phyloP scores from a whole-genome alignment of 2,888 invertebrate species.

The Sesia apiformis region DNA sequence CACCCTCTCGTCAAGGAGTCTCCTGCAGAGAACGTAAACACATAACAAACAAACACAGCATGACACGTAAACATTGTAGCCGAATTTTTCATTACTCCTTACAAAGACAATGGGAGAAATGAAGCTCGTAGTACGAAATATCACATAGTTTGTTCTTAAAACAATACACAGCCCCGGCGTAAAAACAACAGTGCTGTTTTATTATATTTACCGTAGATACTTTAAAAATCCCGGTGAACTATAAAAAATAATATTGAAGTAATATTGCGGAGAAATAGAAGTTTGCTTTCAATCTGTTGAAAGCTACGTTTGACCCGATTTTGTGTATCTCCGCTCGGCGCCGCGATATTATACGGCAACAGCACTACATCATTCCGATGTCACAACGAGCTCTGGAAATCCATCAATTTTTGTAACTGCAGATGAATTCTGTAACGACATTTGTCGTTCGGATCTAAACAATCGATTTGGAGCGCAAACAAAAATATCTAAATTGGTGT shows the following conservation, averaged over 20 bases:
- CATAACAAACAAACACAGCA: too few species aligned
- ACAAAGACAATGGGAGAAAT: conserved; percentile 48
- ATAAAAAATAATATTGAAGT: conserved; percentile 17
- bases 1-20: too few species aligned
- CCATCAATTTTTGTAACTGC: too few species aligned
- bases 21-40: too few species aligned
- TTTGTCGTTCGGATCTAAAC: neutral
- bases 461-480: neutral
- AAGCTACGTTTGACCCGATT: conserved; percentile 41
- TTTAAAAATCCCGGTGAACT: neutral
- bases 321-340: conserved; percentile 6
- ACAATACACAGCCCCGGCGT: conserved; percentile 10
- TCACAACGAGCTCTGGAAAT: too few species aligned
- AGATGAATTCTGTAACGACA: neutral
- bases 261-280: conserved; percentile 12
- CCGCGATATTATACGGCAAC: too few species aligned
- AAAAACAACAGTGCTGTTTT: conserved; percentile 13
- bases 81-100: conserved; percentile 46
- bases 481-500: conserved; percentile 1
- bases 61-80: conserved; percentile 2
- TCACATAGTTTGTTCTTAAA: conserved; percentile 25
- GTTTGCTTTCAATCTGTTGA: conserved; percentile 40
- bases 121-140: conserved; percentile 36
- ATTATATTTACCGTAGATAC: conserved; percentile 7
- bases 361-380: too few species aligned